A percentile compares a stretch with the other conserved stretches of the same genome.
Conservation (phyloP, 2,797 vertebrate species). For the Cynodonichthys magdalenae region DNA sequence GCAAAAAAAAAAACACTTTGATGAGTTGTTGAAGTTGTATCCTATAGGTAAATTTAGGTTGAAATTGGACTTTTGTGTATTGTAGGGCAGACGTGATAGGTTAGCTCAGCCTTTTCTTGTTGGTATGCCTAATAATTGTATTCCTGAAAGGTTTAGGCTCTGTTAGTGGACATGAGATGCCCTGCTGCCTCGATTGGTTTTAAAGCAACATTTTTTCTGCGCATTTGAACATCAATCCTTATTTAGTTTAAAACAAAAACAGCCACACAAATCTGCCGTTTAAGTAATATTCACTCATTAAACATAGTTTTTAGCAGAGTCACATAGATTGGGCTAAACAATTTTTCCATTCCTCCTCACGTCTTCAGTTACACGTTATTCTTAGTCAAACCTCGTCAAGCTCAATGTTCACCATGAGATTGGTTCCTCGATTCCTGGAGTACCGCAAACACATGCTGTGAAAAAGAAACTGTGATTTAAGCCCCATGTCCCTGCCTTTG, state of each 20-base stretch:
- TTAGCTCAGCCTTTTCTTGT: background rate
- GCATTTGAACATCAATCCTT: background rate
- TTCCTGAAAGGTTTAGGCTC: background rate
- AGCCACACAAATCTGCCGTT: background rate
- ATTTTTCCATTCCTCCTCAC: background rate
- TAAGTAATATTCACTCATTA: background rate
- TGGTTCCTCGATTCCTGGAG: conserved; percentile 13
- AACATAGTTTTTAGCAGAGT: background rate
- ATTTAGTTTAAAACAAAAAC: background rate
- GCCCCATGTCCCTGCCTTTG: conserved; percentile 12
- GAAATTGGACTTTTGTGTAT: background rate
- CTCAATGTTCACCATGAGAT: conserved; percentile 8
- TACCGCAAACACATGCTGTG: conserved; percentile 19
- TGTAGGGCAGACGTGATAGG: background rate
- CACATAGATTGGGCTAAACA: background rate
- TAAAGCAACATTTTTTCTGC: background rate
- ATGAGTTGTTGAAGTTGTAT: background rate
- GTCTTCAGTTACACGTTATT: conserved; percentile 1
- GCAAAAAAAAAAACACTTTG: conserved; percentile 1
- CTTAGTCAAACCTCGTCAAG: conserved; percentile 15
- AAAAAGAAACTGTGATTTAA: conserved; percentile 36
- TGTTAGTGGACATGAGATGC: background rate
- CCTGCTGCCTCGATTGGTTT: background rate
- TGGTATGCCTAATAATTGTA: background rate
- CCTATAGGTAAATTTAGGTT: too few relatives aligned